Evolutionary conservation across 2,888 invertebrate genomes (phyloP).

Genomic region (Xestia rhomboidea): DNA sequence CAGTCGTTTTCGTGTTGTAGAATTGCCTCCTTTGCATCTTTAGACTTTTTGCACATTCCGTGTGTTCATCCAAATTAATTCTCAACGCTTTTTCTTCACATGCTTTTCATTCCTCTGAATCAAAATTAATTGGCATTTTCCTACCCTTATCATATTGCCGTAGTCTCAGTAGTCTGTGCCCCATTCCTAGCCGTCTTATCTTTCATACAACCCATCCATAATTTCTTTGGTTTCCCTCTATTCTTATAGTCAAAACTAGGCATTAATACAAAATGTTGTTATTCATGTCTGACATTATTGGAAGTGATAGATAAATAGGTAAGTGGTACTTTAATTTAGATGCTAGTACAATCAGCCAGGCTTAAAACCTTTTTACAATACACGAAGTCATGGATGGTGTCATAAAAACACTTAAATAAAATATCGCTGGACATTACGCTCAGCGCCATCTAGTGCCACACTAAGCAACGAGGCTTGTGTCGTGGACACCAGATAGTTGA

Average conservation of each 20-base stretch:
- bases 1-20: background rate
- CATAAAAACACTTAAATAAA: too few relatives aligned
- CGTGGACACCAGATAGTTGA: too few relatives aligned
- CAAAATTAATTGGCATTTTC: background rate
- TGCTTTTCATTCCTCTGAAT: background rate
- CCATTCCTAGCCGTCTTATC: background rate
- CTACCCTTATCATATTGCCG: background rate
- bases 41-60: too few relatives aligned
- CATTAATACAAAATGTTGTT: constrained; percentile 48
- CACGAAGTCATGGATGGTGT: background rate
- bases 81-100: background rate
- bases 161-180: background rate
- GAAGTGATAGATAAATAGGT: constrained; percentile 55
- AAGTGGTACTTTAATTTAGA: constrained; percentile 45
- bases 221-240: background rate
- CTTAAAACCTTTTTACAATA: background rate
- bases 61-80: background rate
- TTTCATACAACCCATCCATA: background rate
- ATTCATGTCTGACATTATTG: constrained; percentile 53
- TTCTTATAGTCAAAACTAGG: background rate
- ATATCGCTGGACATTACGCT: too few relatives aligned
- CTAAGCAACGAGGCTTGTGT: too few relatives aligned
- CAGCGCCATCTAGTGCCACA: too few relatives aligned
- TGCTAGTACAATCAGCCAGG: background rate
- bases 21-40: background rate